Evolutionary conservation across 35 echinoderm and acorn worm species (phyloP), one percentile per base, ranked within the genome.

Genomic region (Anneissia japonica): DNA sequence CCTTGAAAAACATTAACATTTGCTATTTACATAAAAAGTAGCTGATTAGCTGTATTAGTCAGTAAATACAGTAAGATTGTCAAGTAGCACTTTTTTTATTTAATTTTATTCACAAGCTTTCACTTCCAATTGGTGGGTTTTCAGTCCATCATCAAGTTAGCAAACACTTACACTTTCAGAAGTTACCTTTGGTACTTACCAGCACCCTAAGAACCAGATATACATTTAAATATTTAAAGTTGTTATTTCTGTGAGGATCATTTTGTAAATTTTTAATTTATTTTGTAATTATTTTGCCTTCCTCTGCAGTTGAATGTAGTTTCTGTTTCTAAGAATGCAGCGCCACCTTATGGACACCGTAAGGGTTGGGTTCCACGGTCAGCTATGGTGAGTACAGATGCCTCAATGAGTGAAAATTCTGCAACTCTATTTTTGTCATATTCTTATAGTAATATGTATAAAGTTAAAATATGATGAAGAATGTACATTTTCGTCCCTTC

Each of bases 271-370:
- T 77, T 34, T 1, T 38, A 17, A 26, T 36, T 13, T 55, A 5
- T 38, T 89, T 37, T 43, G 12, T 84, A 31, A 16, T 72, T 72
- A 40, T 81, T 82, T 46, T 30, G 81, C 26, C 82, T 56, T 39
- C 34, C 12, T 33, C 86, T 56, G 31, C 82, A 97, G 95, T 78
- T 93, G 21, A 90, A 83, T 86, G 38, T 93, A 33, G 88, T 93
- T 28, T 90, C 91, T 37, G 85, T 97, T 73, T 90, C 91, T 12
- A 93, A 84, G 34, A 93, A 88, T 86, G 82, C 86, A 56, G 95
- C 95, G 23, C 95, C 95, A 82, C 89, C 91, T 30, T 97, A 97
- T 89, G 95, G 95, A 16, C 95, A 93, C 29, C 85, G 95, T 16
- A 97, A 89, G 72, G 91, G 91, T 76, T 97, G 95, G 95, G 84